phyloP scores from a whole-genome alignment of 2,113 vertebrate species.

The Hydrochoerus hydrochaeris region DNA sequence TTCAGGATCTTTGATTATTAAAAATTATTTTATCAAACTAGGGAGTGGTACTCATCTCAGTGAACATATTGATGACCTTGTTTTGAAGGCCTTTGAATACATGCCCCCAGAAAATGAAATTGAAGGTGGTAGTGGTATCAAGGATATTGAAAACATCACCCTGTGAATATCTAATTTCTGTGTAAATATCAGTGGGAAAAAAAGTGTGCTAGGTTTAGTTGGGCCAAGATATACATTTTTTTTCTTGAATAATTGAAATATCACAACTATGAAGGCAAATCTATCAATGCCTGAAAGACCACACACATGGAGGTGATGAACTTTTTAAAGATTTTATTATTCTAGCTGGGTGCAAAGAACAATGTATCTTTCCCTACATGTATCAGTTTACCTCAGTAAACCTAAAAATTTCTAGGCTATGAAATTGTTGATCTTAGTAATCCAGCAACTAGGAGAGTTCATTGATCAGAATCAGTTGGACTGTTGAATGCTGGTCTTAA shows the following conservation, averaged over 20 bases:
- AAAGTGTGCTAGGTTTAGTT: not conserved
- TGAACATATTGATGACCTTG: not conserved
- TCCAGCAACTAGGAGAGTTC: not conserved
- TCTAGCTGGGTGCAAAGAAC: constrained; percentile 14
- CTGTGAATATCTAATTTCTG: constrained; percentile 20
- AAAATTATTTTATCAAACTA: not conserved
- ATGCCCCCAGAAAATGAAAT: not conserved
- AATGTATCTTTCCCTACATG: not conserved
- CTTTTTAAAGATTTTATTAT: constrained; percentile 55
- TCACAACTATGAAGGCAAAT: constrained; percentile 16
- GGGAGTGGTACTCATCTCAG: not conserved
- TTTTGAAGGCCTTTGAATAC: not conserved
- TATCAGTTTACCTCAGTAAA: not conserved
- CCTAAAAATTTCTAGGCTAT: not conserved
- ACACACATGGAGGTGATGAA: constrained; percentile 39
- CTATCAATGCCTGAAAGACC: constrained; percentile 36
- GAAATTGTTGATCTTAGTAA: constrained; percentile 34
- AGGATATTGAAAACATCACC: not conserved
- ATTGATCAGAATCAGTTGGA: not conserved
- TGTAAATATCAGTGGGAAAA: not conserved
- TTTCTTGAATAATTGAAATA: constrained; percentile 41
- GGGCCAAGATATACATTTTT: constrained; percentile 25
- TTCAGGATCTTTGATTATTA: not conserved
- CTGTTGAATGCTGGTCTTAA: not conserved
- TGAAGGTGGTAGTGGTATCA: not conserved